phyloP scores from a whole-genome alignment of 2,797 vertebrate species.

The Pangasius sanitwongsei region DNA sequence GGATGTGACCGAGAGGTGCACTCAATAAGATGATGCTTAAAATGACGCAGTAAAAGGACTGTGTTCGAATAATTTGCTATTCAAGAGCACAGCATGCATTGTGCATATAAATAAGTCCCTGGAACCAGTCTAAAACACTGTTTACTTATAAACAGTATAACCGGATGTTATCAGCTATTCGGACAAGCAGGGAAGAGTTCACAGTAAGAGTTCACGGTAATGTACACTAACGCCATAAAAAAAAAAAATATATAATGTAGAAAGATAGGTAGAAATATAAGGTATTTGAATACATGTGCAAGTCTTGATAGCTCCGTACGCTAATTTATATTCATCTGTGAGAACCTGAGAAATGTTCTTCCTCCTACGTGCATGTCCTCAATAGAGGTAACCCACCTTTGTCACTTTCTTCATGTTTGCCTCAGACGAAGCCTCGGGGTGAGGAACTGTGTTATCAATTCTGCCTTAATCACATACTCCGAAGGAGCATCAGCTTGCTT shows the following conservation, averaged over 20 bases:
- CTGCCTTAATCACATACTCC: slow-evolving; percentile 51
- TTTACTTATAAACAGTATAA: not conserved
- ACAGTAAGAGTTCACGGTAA: not conserved
- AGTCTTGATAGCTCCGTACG: slow-evolving; percentile 21
- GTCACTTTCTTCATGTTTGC: slow-evolving; percentile 48
- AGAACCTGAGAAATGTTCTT: slow-evolving; percentile 48
- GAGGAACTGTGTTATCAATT: slow-evolving; percentile 48
- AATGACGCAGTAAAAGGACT: slow-evolving; percentile 56
- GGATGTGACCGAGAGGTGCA: slow-evolving; percentile 28
- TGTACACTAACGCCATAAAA: not conserved
- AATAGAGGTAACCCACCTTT: slow-evolving; percentile 53
- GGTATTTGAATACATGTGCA: slow-evolving; percentile 15
- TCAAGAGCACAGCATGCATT: slow-evolving; percentile 46
- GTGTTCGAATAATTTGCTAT: slow-evolving; percentile 55
- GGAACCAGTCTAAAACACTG: slow-evolving; percentile 18
- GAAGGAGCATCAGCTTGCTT: slow-evolving; percentile 54
- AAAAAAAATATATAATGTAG: not conserved
- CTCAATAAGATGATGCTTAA: slow-evolving; percentile 42
- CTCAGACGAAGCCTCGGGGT: slow-evolving; percentile 48
- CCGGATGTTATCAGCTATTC: not conserved
- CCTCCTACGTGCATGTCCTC: slow-evolving; percentile 48
- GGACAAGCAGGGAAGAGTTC: slow-evolving; percentile 10
- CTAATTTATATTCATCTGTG: slow-evolving; percentile 46
- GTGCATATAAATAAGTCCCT: slow-evolving; percentile 52
- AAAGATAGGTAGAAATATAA: not conserved